phyloP scores from a whole-genome alignment of 2,113 vertebrate genomes.

The Mohoua ochrocephala region DNA sequence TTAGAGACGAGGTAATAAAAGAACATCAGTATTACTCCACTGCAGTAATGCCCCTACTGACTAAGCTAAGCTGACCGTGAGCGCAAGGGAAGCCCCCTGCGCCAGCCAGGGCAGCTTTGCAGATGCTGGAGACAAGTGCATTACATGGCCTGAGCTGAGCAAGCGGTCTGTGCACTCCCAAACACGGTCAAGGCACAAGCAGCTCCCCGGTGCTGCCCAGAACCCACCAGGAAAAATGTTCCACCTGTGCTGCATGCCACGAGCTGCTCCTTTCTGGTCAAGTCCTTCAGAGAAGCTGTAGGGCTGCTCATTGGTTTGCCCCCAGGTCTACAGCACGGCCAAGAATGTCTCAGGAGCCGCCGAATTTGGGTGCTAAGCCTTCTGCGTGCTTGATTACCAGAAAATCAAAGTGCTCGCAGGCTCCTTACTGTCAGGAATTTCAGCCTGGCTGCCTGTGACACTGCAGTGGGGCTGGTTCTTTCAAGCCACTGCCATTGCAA shows the following conservation, averaged over 20 bases:
- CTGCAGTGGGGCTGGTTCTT: background rate
- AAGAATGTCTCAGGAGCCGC: background rate
- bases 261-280: background rate
- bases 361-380: background rate
- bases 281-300: background rate
- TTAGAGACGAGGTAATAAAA: background rate
- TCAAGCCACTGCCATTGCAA: background rate
- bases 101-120: background rate
- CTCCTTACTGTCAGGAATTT: background rate
- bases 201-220: accelerated
- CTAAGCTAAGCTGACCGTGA: accelerated
- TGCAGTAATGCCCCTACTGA: background rate
- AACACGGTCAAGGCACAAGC: background rate
- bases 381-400: accelerated
- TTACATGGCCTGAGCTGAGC: background rate
- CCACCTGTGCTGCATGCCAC: accelerated
- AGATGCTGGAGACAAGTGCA: background rate
- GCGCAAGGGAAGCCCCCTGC: background rate
- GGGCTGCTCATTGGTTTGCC: background rate
- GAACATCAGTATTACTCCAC: background rate
- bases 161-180: background rate
- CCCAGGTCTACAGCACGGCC: accelerated
- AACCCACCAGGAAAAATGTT: background rate
- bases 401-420: background rate
- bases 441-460: accelerated